Evolutionary conservation across 2,888 invertebrate species (phyloP).

Genomic region (Pterobdella sp.): DNA sequence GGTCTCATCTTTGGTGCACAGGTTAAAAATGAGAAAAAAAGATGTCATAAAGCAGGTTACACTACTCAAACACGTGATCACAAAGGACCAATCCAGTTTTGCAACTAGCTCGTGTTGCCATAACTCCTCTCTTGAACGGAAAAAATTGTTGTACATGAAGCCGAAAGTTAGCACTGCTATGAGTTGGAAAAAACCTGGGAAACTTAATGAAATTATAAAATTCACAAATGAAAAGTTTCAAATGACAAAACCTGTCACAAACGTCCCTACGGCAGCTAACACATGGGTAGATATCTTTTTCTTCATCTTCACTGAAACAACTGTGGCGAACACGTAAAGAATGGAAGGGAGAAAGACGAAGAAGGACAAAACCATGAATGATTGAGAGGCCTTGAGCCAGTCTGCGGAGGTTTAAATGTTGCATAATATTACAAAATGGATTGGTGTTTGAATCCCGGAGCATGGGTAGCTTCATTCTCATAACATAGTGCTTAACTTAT

Average conservation of each 20-base stretch:
- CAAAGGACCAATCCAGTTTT: not conserved
- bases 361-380: not conserved
- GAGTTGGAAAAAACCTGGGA: not conserved
- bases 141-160: not conserved
- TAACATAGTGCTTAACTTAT: too few species aligned
- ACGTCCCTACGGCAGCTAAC: not conserved
- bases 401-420: not conserved
- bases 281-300: not conserved
- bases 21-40: not conserved
- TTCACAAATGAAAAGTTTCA: not conserved
- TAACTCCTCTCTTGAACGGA: not conserved
- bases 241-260: not conserved
- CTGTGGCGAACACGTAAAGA: not conserved
- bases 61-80: constrained; percentile 1
- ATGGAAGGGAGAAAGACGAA: not conserved
- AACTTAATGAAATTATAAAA: not conserved
- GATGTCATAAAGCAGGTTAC: not conserved
- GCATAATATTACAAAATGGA: too few species aligned
- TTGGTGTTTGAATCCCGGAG: too few species aligned
- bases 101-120: not conserved
- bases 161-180: not conserved
- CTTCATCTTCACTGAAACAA: not conserved
- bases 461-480: too few species aligned
- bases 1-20: too few species aligned
- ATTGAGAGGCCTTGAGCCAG: not conserved